Evolutionary conservation across 2,113 vertebrate species (phyloP), one percentile per base, ranked within the genome.

Genomic region (Triplophysa tibetana): DNA sequence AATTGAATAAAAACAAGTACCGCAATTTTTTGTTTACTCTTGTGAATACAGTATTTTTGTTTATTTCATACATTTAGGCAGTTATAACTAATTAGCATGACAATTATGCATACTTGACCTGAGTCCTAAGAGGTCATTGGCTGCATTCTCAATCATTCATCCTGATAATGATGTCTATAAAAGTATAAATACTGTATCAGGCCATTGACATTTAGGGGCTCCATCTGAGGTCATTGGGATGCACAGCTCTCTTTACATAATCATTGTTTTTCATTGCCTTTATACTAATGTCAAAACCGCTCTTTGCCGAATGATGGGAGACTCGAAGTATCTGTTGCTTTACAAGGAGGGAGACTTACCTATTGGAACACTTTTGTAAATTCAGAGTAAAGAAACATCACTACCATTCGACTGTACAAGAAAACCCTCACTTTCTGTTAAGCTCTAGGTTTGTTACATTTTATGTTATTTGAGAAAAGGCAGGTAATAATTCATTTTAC

Each of bases 341-440:
- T 90, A 84, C 43, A 89, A 89, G 83, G 70, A 84, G 21, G 92
- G 92, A 74, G 88, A 92, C 23, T 77, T 93, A 21, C 87, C 80
- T 9, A 91, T 93, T 3, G 91, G 92, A 7, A 90, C 89, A 82
- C 87, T 87, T 1, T 93, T 93, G 86, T 90, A 91, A 23, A 90
- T 93, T 56, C 91, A 90, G 82, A 91, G 90, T 83, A 84, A 87
- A 86, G 85, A 90, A 60, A 87, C 79, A 48, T 76, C 85, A 38
- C 89, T 85, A 50, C n/a, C 52, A 29, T 69, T 88, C 58, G 80
- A 79, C 50, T 93, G 90, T 66, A 89, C 78, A 79, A 87, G 85
- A 62, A 88, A 85, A 77, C 91, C 91, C 90, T 41, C 62, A 79
- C 65, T 78, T 73, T 45, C 82, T 90, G 9, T 81, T 16, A 2